Conservation (phyloP, 37 sponge, comb jelly and placozoan species). For the Halichondria panicea region DNA sequence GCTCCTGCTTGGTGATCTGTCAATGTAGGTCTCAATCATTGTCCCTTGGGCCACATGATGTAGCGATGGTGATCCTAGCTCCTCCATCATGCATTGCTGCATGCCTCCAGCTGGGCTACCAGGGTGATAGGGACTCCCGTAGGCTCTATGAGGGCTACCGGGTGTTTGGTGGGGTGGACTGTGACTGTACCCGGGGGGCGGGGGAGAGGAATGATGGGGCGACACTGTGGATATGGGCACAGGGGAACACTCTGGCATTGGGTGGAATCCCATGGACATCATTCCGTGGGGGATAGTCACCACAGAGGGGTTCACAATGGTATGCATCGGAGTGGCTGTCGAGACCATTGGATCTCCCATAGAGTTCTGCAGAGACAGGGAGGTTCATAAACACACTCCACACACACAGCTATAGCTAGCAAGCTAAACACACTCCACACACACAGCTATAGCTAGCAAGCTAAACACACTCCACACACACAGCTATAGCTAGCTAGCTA, state of each 20-base stretch:
- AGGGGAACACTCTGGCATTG: constrained; percentile 10
- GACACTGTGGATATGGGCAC: constrained; percentile 20
- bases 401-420: too few species aligned
- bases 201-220: constrained; percentile 52
- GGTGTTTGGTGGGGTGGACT: constrained; percentile 53
- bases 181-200: constrained; percentile 75
- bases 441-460: too few species aligned
- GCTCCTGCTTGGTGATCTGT: constrained; percentile 60
- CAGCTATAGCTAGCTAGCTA: too few species aligned
- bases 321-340: constrained; percentile 24
- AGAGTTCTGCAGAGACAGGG: too few species aligned
- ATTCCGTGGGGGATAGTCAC: constrained; percentile 55
- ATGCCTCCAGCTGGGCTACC: constrained; percentile 27
- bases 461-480: too few species aligned
- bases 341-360: too few species aligned
- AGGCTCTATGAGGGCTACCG: constrained; percentile 45
- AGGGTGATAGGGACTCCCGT: constrained; percentile 4
- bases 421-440: too few species aligned
- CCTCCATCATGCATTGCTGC: constrained; percentile 66
- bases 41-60: constrained; percentile 38
- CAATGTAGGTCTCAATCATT: constrained; percentile 36
- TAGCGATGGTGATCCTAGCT: constrained; percentile 40
- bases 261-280: constrained; percentile 58
- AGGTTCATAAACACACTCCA: too few species aligned
- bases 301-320: constrained; percentile 32